phyloP scores from a whole-genome alignment of 1,140 invertebrate genomes.

The Goniozus legneri region DNA sequence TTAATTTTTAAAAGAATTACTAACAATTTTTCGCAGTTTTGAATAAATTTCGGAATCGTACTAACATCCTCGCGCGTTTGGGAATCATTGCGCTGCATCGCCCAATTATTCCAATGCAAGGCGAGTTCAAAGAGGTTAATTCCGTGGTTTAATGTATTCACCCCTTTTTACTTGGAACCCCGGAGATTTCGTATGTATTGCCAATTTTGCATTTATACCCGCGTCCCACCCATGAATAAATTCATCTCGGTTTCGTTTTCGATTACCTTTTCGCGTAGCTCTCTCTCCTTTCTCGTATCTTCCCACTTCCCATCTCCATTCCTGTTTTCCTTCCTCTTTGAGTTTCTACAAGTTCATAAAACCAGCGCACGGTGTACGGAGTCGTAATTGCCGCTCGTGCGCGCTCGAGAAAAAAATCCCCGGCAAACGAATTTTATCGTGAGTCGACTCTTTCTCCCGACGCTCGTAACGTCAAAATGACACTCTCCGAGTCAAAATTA shows the following conservation, averaged over 20 bases:
- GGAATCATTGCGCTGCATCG: slow-evolving; percentile 34
- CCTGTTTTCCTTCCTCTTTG: not conserved
- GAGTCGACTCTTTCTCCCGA: too few relatives aligned
- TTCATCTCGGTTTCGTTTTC: slow-evolving; percentile 41
- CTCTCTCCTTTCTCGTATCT: slow-evolving; percentile 1
- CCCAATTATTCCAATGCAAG: slow-evolving; percentile 48
- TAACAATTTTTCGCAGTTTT: too few relatives aligned
- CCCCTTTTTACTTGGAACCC: slow-evolving; percentile 54
- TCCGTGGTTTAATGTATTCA: slow-evolving; percentile 53
- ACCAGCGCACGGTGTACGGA: too few relatives aligned
- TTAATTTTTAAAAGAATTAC: too few relatives aligned
- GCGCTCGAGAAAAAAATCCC: too few relatives aligned
- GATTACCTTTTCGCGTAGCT: slow-evolving; percentile 9
- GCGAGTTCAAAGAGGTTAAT: slow-evolving; percentile 54
- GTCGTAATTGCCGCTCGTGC: too few relatives aligned
- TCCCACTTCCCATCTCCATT: not conserved
- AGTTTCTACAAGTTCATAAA: too few relatives aligned
- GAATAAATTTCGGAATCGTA: too few relatives aligned
- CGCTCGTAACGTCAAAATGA: too few relatives aligned
- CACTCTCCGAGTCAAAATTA: too few relatives aligned
- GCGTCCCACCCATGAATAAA: slow-evolving; percentile 44
- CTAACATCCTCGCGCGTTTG: not conserved
- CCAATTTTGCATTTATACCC: slow-evolving; percentile 54
- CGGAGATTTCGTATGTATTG: slow-evolving; percentile 55
- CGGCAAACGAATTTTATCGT: too few relatives aligned